Evolutionary conservation across 2,888 invertebrate genomes (phyloP).

Genomic region (Melikaiella ostensackeni): DNA sequence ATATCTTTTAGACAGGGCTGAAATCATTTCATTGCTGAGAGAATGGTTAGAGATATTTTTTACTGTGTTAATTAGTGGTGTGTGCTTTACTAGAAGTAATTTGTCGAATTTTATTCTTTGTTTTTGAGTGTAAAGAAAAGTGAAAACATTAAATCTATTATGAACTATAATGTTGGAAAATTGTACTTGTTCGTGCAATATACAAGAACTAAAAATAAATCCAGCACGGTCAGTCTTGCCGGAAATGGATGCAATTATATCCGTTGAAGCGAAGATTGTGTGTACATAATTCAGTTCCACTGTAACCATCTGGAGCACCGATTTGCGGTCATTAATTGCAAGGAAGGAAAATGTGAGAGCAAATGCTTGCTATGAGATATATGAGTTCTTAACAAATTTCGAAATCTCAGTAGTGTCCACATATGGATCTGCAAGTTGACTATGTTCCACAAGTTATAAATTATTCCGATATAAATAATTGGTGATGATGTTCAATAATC

Average conservation of each 20-base stretch:
- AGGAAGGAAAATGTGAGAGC: conserved; percentile 3
- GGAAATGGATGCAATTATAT: conserved; percentile 2
- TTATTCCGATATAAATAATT: neutral
- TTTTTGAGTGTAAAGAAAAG: too few species aligned
- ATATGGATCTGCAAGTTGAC: neutral
- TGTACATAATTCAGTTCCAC: neutral
- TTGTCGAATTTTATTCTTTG: too few species aligned
- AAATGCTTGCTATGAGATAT: neutral
- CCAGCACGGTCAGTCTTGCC: neutral
- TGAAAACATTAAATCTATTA: too few species aligned
- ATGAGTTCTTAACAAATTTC: conserved; percentile 1
- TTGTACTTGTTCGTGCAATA: neutral
- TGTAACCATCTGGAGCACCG: conserved; percentile 6
- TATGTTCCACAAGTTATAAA: neutral
- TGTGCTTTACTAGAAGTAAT: too few species aligned
- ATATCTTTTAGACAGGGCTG: too few species aligned
- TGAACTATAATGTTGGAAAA: neutral
- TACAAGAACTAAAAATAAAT: neutral
- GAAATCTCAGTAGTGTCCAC: neutral
- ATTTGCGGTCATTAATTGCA: conserved; percentile 22
- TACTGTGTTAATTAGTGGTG: too few species aligned
- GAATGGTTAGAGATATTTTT: too few species aligned
- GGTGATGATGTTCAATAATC: neutral
- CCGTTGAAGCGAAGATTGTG: neutral
- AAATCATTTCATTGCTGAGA: too few species aligned